A percentile compares a stretch with the other conserved stretches of the same genome.
Evolutionary conservation across 2,113 vertebrate species (phyloP).

Genomic region (Rattus rattus): DNA sequence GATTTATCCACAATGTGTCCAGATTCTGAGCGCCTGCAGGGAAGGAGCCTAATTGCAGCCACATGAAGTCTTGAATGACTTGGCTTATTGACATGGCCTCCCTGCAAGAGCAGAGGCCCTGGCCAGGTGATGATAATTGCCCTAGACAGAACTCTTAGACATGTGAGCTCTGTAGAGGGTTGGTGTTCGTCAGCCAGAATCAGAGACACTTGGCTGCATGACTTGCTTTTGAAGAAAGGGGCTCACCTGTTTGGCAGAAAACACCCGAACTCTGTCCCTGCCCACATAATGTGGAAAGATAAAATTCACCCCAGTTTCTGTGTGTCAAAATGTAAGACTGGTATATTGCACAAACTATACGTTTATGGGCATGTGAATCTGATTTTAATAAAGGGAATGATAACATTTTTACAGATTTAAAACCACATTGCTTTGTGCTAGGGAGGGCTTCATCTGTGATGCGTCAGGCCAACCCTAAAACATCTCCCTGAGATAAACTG

Average conservation of each 20-base stretch:
- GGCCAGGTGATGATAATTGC: constrained; percentile 37
- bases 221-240: not conserved
- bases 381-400: not conserved
- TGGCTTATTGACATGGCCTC: constrained; percentile 68
- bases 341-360: not conserved
- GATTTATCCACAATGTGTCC: constrained; percentile 45
- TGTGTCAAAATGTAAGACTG: not conserved
- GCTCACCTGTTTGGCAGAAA: not conserved
- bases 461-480: not conserved
- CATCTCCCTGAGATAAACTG: not conserved
- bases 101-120: not conserved
- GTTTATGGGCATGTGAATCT: not conserved
- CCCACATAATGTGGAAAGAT: not conserved
- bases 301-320: not conserved
- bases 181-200: not conserved
- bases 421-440: not conserved
- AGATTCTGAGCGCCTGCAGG: constrained; percentile 16
- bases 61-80: constrained; percentile 62
- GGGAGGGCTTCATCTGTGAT: not conserved
- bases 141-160: constrained; percentile 11
- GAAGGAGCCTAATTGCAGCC: constrained; percentile 61
- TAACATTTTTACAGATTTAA: not conserved
- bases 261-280: not conserved
- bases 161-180: not conserved
- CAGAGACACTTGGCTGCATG: not conserved